Base-by-base conservation (phyloP, 1,140 invertebrate species). In the Hormaphis cornu region DNA sequence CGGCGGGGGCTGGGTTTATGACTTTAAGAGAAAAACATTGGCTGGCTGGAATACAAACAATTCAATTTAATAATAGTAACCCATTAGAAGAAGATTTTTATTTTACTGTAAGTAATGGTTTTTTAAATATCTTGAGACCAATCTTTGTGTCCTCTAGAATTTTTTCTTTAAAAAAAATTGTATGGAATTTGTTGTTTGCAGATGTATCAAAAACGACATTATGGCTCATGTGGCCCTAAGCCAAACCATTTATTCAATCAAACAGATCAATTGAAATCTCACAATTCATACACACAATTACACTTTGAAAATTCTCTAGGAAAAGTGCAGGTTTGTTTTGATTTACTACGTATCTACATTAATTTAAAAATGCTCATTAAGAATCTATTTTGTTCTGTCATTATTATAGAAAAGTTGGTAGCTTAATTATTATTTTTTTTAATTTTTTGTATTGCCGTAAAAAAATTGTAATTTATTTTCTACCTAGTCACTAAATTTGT, bases 281-380 rank as follows among this genome's bases (percentile, higher is more conserved):
- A 73, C 30, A 69, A 66, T 53, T 71, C 59, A 12, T 75, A 75
- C 40, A 72, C 72, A 9, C 74, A 73, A 53, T 53, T 74, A 18
- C 74, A 75, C 33, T 74, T 74, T 70, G 74, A 75, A 73, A 75
- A 75, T 54, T 75, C 74, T 12, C 53, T 75, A 30, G 74, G 74
- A 24, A 73, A 73, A 70, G 58, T 75, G 6, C 71, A 73, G 69
- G 74, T 75, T n/a, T 26, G 30, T 71, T 16, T 20, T 22, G 26
- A 16, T 9, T 18, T 7, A 66, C 5, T 50, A 4, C 28, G 26
- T n/a, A n/a, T 30, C 30, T 61, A 40, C 14, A 46, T 26, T 9
- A 24, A 52, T 24, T 52, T 52, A 18, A 24, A 8, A n/a, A n/a
- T n/a, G n/a, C n/a, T n/a, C n/a, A n/a, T n/a, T n/a, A n/a, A n/a